Evolutionary conservation across 1,140 invertebrate species (phyloP).

Genomic region (Brachionus koreanus): DNA sequence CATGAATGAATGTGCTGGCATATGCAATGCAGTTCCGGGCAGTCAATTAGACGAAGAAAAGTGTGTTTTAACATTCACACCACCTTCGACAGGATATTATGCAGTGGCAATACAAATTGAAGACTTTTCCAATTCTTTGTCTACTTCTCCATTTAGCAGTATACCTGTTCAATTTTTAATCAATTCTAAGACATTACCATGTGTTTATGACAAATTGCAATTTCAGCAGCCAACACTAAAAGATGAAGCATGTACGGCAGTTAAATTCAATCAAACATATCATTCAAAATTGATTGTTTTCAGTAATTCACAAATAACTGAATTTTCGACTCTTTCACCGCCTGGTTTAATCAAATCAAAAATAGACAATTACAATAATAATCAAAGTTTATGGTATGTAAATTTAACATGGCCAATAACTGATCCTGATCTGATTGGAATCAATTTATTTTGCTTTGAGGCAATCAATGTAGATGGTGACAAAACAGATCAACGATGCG

Average conservation of each 20-base stretch:
- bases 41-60: not conserved
- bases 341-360: not conserved
- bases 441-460: conserved; percentile 11
- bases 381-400: not conserved
- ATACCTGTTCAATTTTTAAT: not conserved
- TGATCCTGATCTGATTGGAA: not conserved
- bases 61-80: not conserved
- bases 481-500: not conserved
- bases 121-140: not conserved
- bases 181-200: not conserved
- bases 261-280: not conserved
- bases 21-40: not conserved
- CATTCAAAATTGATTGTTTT: not conserved
- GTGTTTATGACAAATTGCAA: not conserved
- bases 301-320: not conserved
- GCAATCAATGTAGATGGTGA: no score
- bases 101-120: not conserved
- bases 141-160: not conserved
- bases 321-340: not conserved
- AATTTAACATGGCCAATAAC: not conserved
- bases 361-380: not conserved
- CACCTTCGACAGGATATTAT: not conserved
- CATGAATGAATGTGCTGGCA: not conserved
- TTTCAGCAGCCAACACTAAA: not conserved
- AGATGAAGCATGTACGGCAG: not conserved